Evolutionary conservation across 2,113 vertebrate species (phyloP).

Genomic region (Nerophis ophidion): DNA sequence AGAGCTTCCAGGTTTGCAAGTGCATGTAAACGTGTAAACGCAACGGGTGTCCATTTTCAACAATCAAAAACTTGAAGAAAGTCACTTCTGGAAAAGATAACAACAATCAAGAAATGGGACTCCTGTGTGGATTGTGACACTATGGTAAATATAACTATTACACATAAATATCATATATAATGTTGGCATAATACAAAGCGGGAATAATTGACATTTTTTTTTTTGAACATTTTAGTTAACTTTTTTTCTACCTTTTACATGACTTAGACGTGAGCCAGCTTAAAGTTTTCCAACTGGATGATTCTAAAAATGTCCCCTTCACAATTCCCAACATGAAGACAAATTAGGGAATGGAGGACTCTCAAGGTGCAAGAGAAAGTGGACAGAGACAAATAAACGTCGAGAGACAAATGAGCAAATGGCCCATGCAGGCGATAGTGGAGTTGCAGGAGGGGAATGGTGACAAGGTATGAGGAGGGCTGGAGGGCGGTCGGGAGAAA

Average conservation of each 20-base stretch:
- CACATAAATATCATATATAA: too few species aligned
- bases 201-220: too few species aligned
- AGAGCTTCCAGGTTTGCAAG: background rate
- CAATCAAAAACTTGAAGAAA: background rate
- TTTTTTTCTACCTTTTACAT: background rate
- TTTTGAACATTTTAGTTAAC: too few species aligned
- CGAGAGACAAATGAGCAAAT: background rate
- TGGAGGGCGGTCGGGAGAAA: constrained; percentile 29
- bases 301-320: background rate
- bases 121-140: background rate
- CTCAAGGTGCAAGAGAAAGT: background rate
- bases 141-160: too few species aligned
- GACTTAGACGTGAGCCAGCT: background rate
- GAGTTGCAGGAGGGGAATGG: constrained; percentile 1
- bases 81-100: background rate
- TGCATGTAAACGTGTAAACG: background rate
- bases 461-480: constrained; percentile 11
- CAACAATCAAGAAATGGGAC: background rate
- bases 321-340: background rate
- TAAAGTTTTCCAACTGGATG: background rate
- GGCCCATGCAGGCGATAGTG: background rate
- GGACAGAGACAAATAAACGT: background rate
- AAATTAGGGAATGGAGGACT: background rate
- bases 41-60: background rate
- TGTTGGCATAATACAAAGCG: too few species aligned